Evolutionary conservation across 2,113 vertebrate species (phyloP), one percentile per base, ranked within the genome.

Genomic region (Scomber japonicus): DNA sequence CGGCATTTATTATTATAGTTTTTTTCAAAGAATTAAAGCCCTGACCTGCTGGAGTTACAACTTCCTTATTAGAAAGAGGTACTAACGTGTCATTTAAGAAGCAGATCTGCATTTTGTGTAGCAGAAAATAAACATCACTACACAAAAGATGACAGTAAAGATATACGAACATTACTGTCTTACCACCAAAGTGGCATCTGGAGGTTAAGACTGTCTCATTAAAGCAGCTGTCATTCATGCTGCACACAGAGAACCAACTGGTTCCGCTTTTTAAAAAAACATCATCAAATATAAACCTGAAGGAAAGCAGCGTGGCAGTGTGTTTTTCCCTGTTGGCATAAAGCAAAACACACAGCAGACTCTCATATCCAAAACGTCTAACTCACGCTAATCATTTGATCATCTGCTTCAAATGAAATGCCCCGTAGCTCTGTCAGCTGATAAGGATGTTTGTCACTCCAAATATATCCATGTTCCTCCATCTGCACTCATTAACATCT

Each of bases 251-350:
- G 51, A 40, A 21, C n/a, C 11, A 45, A 17, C 30, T 59, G 21
- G 48, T 71, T 56, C 11, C 17, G 19, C 35, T 78, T 27, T 17
- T 62, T n/a, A 45, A 80, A 80, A 51, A 54, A 72, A 6, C 35
- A 35, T 35, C 63, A 27, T 75, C 66, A 60, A 30, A 27, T 19
- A 49, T 2, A 24, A 48, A 24, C 53, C 53, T 82, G 4, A 24
- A 31, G 53, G 46, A 35, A 21, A 17, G 2, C 4, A 53, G 13
- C 56, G 15, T 63, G 31, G 66, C 68, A 45, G 21, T 60, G 63
- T 60, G 48, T 45, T 24, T 27, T 54, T 48, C 40, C 27, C 0
- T 0, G 2, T 44, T 68, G 66, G 5, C 15, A 40, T n/a, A 12
- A 17, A 68, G 44, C 51, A 53, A 61, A 64, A 54, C 57, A 8